These are phyloP conservation scores for Struthio camelus DNA, from an alignment of 2,113 vertebrate genomes.

Conservation along the genomic window DNA sequence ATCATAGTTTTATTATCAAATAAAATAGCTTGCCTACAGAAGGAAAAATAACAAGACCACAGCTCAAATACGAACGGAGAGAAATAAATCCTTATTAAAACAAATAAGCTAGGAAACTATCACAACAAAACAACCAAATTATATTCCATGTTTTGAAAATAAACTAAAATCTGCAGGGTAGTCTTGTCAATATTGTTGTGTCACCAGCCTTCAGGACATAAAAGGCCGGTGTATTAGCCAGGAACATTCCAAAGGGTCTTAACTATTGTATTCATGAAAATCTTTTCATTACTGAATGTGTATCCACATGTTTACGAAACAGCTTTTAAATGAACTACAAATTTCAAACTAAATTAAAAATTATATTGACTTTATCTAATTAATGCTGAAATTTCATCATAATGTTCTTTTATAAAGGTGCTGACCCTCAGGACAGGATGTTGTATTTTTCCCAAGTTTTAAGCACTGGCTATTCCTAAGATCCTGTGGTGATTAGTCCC, in stretches of 20 bases:
- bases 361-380: not conserved
- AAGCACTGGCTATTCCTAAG: not conserved
- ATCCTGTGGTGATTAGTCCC: not conserved
- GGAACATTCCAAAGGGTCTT: not conserved
- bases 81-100: not conserved
- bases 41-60: not conserved
- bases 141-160: not conserved
- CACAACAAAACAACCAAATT: not conserved
- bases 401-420: not conserved
- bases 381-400: not conserved
- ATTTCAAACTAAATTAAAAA: not conserved
- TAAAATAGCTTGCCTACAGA: not conserved
- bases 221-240: not conserved
- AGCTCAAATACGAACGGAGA: not conserved
- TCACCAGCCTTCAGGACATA: not conserved
- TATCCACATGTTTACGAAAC: not conserved
- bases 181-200: not conserved
- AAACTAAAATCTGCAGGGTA: not conserved
- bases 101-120: rapidly evolving
- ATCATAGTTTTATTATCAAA: not conserved
- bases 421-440: not conserved
- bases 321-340: not conserved
- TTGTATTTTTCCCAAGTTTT: not conserved
- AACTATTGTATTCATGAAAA: not conserved
- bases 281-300: not conserved